phyloP scores from a whole-genome alignment of 2,888 invertebrate species.

The Pyrocoelia pectoralis region DNA sequence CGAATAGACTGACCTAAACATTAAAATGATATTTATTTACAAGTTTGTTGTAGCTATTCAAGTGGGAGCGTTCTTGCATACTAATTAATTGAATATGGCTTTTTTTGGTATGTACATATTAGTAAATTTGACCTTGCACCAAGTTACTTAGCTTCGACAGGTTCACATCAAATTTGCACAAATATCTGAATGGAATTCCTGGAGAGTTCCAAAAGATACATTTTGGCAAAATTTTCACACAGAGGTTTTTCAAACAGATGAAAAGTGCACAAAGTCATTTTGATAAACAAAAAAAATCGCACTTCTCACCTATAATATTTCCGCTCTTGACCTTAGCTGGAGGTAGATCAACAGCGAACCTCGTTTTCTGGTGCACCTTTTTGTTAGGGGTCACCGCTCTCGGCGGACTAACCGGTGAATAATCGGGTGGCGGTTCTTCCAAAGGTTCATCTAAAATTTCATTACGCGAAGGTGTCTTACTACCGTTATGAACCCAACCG shows the following conservation, averaged over 20 bases:
- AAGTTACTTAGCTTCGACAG: no score
- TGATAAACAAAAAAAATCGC: background rate
- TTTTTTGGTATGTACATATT: background rate
- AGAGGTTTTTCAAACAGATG: no score
- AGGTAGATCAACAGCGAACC: slow-evolving; percentile 66
- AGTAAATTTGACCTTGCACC: background rate
- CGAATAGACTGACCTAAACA: slow-evolving; percentile 80
- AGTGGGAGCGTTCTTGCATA: slow-evolving; percentile 28
- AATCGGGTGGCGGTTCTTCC: slow-evolving; percentile 75
- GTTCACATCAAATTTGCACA: no score
- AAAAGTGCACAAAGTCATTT: no score
- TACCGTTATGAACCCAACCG: slow-evolving; percentile 65
- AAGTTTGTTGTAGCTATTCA: slow-evolving; percentile 23
- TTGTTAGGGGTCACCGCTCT: slow-evolving; percentile 60
- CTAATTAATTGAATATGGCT: slow-evolving; percentile 16
- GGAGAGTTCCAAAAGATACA: no score
- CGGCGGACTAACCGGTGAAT: slow-evolving; percentile 66
- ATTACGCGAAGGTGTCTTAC: slow-evolving; percentile 66
- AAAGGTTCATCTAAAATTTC: slow-evolving; percentile 61
- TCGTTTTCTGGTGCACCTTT: slow-evolving; percentile 75
- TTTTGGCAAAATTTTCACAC: no score
- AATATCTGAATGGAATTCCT: no score
- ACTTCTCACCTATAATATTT: slow-evolving; percentile 56
- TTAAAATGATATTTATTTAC: slow-evolving; percentile 20
- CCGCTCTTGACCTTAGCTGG: slow-evolving; percentile 55